Base-by-base conservation (phyloP, 2,797 vertebrate species). In the Etheostoma perlongum region DNA sequence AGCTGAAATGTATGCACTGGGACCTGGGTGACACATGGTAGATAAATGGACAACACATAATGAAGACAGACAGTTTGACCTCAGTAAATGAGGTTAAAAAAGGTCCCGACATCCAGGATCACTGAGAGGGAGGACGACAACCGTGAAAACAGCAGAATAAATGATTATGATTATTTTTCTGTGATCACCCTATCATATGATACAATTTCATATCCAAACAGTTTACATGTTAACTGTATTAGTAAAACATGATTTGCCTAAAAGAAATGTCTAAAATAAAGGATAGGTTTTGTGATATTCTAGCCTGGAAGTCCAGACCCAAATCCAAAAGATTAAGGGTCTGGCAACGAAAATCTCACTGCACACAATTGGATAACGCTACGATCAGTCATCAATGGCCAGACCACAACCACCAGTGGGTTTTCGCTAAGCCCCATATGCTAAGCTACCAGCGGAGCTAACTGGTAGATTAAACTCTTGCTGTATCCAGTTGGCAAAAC, bases 31-130 rank as follows among this genome's bases (percentile, higher is more conserved):
- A 74, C 58, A 68, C 44, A 11, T 47, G 52, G 27, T 33, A 70
- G 60, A 77, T 60, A 72, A 67, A 82, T 74, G 70, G 33, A 60
- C 49, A 72, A 64, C 65, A 52, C 44, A 40, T 61, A 74, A 81
- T 76, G 63, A 72, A 76, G 69, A 66, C 65, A 48, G 62, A 66
- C 40, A 72, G 57, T 5, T 40, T 48, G 67, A 80, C 55, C 60
- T 69, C 9, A 19, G 42, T 63, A 46, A 67, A 78, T 69, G 71
- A 76, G 72, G 65, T 70, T 81, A 76, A 83, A 78, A 78, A 81
- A 74, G 70, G 51, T 73, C 72, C 5, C 25, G 66, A 79, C 53
- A 64, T 62, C n/a, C 15, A 7, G 46, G 51, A 71, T 40, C 53
- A 55, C 53, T 44, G 21, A 74, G 54, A 63, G 55, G 51, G 68